Percentiles rank a stretch among this genome's conserved stretches.
Evolutionary conservation across 2,113 vertebrate genomes (phyloP).

Genomic region (Coptodon bakossiorum): DNA sequence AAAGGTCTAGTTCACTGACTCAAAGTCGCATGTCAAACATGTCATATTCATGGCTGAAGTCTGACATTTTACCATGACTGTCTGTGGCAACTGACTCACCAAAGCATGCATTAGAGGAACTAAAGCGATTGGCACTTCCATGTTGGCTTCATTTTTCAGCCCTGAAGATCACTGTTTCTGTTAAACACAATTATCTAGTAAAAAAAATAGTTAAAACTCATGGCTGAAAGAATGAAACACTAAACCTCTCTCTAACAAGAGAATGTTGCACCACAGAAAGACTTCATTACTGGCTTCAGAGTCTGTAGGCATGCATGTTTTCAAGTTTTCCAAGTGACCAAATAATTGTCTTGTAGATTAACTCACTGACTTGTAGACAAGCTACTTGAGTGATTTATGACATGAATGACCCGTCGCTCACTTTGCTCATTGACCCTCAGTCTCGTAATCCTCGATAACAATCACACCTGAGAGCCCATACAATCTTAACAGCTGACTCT

Average conservation of each 20-base stretch:
- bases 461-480: neutral
- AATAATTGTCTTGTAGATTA: neutral
- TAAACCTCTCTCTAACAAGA: neutral
- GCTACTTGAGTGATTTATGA: neutral
- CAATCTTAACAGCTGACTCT: neutral
- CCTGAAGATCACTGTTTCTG: neutral
- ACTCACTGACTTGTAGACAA: neutral
- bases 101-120: neutral
- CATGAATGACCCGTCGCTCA: neutral
- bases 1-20: neutral
- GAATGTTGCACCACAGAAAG: neutral
- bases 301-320: neutral
- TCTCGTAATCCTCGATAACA: neutral
- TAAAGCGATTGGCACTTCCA: neutral
- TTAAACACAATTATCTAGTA: neutral
- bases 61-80: neutral
- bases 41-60: neutral
- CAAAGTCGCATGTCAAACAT: neutral
- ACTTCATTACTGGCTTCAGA: neutral
- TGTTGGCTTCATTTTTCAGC: neutral
- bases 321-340: neutral
- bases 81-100: neutral
- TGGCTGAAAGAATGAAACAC: neutral
- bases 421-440: neutral
- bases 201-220: neutral